Percentiles rank a stretch among this genome's conserved stretches.
phyloP scores from a whole-genome alignment of 2,797 vertebrate genomes.

The Catamblyrhynchus diadema region DNA sequence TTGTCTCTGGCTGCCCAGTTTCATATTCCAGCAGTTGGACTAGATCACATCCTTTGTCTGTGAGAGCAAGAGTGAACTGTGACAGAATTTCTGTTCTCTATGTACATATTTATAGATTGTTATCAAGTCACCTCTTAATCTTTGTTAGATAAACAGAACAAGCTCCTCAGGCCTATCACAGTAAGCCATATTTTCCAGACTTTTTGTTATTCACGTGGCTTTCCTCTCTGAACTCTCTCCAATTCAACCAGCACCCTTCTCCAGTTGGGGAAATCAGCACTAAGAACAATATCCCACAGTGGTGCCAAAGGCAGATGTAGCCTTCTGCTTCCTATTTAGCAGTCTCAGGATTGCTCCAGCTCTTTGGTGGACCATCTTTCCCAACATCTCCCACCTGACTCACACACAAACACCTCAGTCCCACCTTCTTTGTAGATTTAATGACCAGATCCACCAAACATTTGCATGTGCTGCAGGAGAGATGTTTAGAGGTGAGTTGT shows the following conservation, averaged over 20 bases:
- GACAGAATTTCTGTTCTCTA: neutral
- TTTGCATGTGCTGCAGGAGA: neutral
- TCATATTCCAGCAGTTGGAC: neutral
- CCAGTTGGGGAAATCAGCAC: neutral
- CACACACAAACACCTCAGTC: neutral
- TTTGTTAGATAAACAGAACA: neutral
- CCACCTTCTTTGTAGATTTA: neutral
- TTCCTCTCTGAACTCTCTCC: neutral
- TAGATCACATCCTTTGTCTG: neutral
- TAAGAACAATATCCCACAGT: neutral
- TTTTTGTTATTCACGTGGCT: neutral
- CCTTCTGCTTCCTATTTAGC: neutral
- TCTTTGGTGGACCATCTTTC: neutral
- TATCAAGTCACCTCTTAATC: neutral
- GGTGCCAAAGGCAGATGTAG: neutral
- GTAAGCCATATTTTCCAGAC: neutral
- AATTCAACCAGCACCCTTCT: neutral
- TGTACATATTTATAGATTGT: neutral
- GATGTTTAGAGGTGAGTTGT: neutral
- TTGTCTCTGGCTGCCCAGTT: neutral
- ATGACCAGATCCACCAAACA: neutral
- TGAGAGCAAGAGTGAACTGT: neutral
- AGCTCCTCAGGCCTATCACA: neutral
- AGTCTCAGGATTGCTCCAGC: neutral
- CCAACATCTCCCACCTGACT: neutral